Base-by-base conservation (phyloP, 2,888 invertebrate species). In the Tridacna gigas region DNA sequence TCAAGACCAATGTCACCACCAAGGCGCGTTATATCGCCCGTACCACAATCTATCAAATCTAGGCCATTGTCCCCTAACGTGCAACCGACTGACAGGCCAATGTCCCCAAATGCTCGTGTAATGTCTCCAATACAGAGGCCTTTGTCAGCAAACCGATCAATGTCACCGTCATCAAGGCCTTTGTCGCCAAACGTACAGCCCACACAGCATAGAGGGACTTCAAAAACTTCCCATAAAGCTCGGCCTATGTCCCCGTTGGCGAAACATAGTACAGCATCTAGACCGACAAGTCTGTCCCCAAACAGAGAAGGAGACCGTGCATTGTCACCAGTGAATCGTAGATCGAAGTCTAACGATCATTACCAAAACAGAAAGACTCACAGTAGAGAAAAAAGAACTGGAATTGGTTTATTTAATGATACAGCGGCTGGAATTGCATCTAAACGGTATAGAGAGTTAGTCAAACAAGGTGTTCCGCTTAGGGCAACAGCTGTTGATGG, bases 381-480 rank as follows among this genome's bases (percentile, higher is more conserved):
- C 13, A 51, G 4, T 48, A 71, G 45, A 51, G 71, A 71, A n/a
- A 60, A 45, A 22, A 61, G n/a, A 3, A 60, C 63, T 11, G 82
- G 75, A 61, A 76, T 69, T 7, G 76, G 48, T 12, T 73, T 56
- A 66, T 47, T 60, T 18, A 60, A 48, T n/a, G 81, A 76, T 28
- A 74, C 73, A 0, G 60, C 77, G 22, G 74, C 84, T 18, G 74
- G 80, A 37, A 82, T 79, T 25, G 90, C 90, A 7, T 84, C 84
- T 5, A 89, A 88, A 74, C 86, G 91, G 28, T 93, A 93, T 79
- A 78, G 90, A 22, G 91, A 92, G 83, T 86, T 93, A 15, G 88
- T 90, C 4, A 90, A 89, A 69, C 89, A 90, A 75, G 93, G 92
- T 0, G 91, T 93, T 25, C 92, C 92, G n/a, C 74, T 93, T 26